Percentiles rank a stretch among this genome's conserved stretches.
phyloP scores from a whole-genome alignment of 2,797 vertebrate species.

The Anguilla marmorata region DNA sequence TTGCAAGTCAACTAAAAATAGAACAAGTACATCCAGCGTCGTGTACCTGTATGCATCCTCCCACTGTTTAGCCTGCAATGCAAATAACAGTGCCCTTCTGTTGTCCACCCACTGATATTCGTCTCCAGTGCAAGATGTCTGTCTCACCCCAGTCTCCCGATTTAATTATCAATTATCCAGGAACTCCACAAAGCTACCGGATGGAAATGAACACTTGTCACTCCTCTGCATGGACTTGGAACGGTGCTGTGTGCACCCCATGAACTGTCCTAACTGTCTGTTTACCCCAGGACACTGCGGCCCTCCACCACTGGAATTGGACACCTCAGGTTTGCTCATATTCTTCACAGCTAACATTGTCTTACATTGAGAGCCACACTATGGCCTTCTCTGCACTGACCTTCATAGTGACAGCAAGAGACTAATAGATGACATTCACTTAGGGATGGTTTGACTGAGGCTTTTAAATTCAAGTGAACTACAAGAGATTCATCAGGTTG shows the following conservation, averaged over 20 bases:
- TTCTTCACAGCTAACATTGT: not conserved
- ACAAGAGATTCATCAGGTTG: no score
- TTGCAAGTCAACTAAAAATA: not conserved
- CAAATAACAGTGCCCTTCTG: slow-evolving; percentile 17
- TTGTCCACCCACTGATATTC: not conserved
- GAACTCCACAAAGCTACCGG: not conserved
- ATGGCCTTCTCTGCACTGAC: slow-evolving; percentile 6
- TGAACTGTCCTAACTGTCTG: not conserved
- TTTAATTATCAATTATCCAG: not conserved
- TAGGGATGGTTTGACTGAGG: no score
- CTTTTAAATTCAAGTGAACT: no score
- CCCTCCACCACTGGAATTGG: not conserved
- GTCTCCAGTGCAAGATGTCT: no score
- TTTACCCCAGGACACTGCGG: not conserved
- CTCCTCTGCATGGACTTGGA: slow-evolving; percentile 6
- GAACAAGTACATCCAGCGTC: not conserved
- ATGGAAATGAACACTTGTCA: not conserved
- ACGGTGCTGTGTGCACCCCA: not conserved
- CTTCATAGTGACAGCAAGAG: slow-evolving; percentile 1
- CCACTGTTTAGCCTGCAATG: not conserved
- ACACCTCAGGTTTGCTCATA: not conserved
- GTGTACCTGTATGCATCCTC: not conserved
- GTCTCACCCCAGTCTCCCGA: not conserved
- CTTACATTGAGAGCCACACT: not conserved
- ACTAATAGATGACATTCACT: not conserved